Evolutionary conservation across 2,888 invertebrate genomes (phyloP).

Genomic region (Halictus quadricinctus): DNA sequence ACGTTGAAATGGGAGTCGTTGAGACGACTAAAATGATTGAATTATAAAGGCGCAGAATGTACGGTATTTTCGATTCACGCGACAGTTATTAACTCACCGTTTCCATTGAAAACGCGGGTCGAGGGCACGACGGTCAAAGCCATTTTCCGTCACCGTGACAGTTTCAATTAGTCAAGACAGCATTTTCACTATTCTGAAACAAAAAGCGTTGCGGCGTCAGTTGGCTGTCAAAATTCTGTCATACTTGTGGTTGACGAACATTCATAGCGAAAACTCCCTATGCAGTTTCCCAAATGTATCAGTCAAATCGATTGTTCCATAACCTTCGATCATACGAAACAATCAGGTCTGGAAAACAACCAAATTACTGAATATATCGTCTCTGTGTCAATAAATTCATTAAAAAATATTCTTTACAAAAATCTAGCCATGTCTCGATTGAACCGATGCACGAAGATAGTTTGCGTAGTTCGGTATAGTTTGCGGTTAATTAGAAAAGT

Average conservation of each 20-base stretch:
- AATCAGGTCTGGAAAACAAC: neutral
- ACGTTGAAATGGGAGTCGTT: neutral
- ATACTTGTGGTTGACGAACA: neutral
- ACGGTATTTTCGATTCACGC: neutral
- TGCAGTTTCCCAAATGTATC: neutral
- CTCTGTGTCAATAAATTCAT: neutral
- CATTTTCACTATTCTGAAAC: constrained; percentile 68
- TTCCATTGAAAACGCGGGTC: constrained; percentile 78
- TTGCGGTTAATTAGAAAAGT: neutral
- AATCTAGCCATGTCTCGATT: neutral
- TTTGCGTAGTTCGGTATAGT: neutral
- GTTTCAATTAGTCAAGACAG: constrained; percentile 44
- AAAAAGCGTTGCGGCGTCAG: constrained; percentile 4
- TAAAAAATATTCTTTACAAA: neutral
- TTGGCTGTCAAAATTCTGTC: neutral
- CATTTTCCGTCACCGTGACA: constrained; percentile 67
- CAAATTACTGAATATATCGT: neutral
- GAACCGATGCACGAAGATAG: neutral
- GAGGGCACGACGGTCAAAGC: constrained; percentile 78
- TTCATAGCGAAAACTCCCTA: neutral
- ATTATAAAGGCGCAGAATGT: neutral
- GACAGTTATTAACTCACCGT: constrained; percentile 70
- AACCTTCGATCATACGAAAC: neutral
- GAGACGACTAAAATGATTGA: neutral
- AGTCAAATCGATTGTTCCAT: neutral